These are phyloP conservation scores for Drosophila oshimai DNA, from an alignment of 1,140 invertebrate species.

Conservation along the genomic window DNA sequence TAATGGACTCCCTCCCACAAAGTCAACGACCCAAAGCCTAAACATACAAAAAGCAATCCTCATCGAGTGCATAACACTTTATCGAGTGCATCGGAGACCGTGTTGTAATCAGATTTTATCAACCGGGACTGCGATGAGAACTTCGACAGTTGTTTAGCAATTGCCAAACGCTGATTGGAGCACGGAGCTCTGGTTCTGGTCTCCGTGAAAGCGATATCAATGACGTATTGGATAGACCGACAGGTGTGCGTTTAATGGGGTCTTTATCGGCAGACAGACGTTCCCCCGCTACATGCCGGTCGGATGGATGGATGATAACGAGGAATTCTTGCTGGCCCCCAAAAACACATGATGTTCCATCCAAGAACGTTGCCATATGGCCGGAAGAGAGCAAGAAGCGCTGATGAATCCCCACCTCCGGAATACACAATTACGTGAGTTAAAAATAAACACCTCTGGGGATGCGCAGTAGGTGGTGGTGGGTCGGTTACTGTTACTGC, in stretches of 20 bases:
- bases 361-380: slow-evolving; percentile 19
- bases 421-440: slow-evolving; percentile 17
- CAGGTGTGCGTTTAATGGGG: slow-evolving; percentile 38
- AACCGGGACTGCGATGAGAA: slow-evolving; percentile 26
- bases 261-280: slow-evolving; percentile 47
- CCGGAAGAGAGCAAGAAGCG: neutral
- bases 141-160: slow-evolving; percentile 35
- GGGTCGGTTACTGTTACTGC: neutral
- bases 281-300: slow-evolving; percentile 22
- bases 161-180: slow-evolving; percentile 26
- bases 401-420: neutral
- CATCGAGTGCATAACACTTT: slow-evolving; percentile 8
- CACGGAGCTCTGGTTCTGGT: neutral
- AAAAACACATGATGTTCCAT: slow-evolving; percentile 18
- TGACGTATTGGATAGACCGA: slow-evolving; percentile 47
- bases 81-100: slow-evolving; percentile 20
- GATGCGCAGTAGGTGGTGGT: slow-evolving; percentile 20
- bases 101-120: slow-evolving; percentile 32
- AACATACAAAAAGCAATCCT: neutral
- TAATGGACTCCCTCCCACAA: neutral
- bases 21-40: slow-evolving; percentile 29
- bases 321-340: slow-evolving; percentile 1
- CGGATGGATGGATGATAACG: slow-evolving; percentile 12
- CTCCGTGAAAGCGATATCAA: slow-evolving; percentile 1
- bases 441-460: slow-evolving; percentile 35